Base-by-base conservation (phyloP, 2,797 vertebrate species). In the Myotis findleyi region DNA sequence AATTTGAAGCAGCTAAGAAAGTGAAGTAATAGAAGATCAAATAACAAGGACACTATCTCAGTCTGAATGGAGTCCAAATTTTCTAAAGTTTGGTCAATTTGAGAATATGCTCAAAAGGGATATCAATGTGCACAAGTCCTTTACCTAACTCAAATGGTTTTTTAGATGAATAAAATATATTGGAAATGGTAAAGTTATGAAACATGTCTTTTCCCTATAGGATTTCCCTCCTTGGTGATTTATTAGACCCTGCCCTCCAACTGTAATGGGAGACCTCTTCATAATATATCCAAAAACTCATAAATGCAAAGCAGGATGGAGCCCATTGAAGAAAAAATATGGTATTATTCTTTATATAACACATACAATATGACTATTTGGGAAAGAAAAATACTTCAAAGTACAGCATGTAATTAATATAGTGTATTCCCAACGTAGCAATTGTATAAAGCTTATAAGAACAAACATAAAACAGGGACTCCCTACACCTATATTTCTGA, bases 151-250 rank as follows among this genome's bases (percentile, higher is more conserved):
- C 76, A 86, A 95, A 72, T 72, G 44, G 4, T 20, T 96, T 59
- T 87, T 81, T 96, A 79, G 92, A 91, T 94, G n/a, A 95, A 93
- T 95, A 88, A 77, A 66, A 86, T 47, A 71, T 92, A 97, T 80
- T 89, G 95, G 84, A 97, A 97, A 97, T 92, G 73, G 7, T 1
- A 72, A 96, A 96, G 89, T 6, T 79, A 96, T 62, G 94, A 38
- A 88, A 87, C 6, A 95, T 66, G 13, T 36, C 20, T 83, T 97
- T 97, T 96, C 41, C 55, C 84, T 75, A 59, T 94, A 98, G 97
- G 75, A 72, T 57, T 92, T 36, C 83, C 41, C 2, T 95, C 0
- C 11, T 90, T 13, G 96, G 51, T 94, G 75, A 97, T 96, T 97
- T 97, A 97, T 97, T 97, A 97, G 55, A 66, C 21, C 55, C 57